phyloP scores from a whole-genome alignment of 1,140 invertebrate genomes.

The Anagrus nilaparvatae region DNA sequence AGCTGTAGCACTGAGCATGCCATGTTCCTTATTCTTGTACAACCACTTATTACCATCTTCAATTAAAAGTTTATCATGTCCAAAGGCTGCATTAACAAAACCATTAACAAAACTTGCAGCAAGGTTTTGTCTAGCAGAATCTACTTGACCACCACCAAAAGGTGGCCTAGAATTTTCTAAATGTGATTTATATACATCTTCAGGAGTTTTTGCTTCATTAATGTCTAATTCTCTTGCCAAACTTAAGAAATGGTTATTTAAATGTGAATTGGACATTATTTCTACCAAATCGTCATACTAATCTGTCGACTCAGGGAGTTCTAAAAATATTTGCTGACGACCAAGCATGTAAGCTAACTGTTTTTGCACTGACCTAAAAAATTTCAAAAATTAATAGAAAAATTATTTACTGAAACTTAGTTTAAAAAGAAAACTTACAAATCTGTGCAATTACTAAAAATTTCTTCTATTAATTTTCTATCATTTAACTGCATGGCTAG shows the following conservation, averaged over 20 bases:
- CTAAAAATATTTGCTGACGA: slow-evolving; percentile 86
- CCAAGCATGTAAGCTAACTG: slow-evolving; percentile 97
- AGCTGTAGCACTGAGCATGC: slow-evolving; percentile 95
- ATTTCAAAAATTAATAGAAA: too few species aligned
- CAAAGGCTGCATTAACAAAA: slow-evolving; percentile 98
- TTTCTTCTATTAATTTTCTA: slow-evolving; percentile 68
- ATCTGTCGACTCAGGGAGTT: slow-evolving; percentile 57
- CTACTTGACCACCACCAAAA: slow-evolving; percentile 75
- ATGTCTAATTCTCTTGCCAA: slow-evolving; percentile 97
- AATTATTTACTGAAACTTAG: background rate
- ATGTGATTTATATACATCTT: slow-evolving; percentile 99
- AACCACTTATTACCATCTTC: slow-evolving; percentile 98
- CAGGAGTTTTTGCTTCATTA: slow-evolving; percentile 98
- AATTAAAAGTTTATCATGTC: slow-evolving; percentile 90
- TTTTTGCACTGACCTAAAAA: slow-evolving; percentile 74
- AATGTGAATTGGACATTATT: slow-evolving; percentile 93
- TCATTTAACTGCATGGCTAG: slow-evolving; percentile 95
- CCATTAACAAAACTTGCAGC: slow-evolving; percentile 99
- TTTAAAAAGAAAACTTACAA: slow-evolving; percentile 50
- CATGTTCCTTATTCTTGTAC: slow-evolving; percentile 99
- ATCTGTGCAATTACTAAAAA: slow-evolving; percentile 81
- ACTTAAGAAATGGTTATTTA: slow-evolving; percentile 94
- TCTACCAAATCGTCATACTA: slow-evolving; percentile 87
- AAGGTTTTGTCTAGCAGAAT: slow-evolving; percentile 92
- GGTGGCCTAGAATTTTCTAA: slow-evolving; percentile 83